These are phyloP conservation scores for Aradophagus sp. DNA, from an alignment of 1,140 invertebrate genomes.

Conservation along the genomic window DNA sequence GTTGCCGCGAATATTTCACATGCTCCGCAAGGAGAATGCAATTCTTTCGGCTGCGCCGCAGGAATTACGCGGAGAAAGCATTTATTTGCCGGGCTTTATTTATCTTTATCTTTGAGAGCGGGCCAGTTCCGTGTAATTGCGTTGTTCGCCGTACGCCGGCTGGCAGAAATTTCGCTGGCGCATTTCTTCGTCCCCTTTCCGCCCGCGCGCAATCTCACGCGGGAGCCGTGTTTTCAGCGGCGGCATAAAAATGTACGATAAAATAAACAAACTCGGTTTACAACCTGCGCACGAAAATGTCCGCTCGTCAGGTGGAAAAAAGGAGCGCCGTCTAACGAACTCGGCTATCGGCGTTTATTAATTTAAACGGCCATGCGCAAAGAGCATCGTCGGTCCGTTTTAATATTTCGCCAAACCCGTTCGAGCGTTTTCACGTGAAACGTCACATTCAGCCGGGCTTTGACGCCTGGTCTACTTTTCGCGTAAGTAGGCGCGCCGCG, in stretches of 20 bases:
- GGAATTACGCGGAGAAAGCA: conserved; percentile 38
- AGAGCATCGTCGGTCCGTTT: conserved; percentile 16
- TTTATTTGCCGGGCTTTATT: conserved; percentile 47
- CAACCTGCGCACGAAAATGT: no score
- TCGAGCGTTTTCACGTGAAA: conserved; percentile 36
- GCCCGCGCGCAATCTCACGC: background rate
- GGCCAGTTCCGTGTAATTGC: conserved; percentile 32
- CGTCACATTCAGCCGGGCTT: conserved; percentile 46
- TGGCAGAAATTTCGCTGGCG: conserved; percentile 15
- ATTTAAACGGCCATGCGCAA: conserved; percentile 4
- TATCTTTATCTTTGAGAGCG: conserved; percentile 17
- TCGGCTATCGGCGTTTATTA: conserved; percentile 30
- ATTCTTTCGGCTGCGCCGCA: conserved; percentile 17
- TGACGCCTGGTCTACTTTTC: conserved; percentile 51
- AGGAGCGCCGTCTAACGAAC: no score
- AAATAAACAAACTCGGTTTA: no score
- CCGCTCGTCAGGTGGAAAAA: no score
- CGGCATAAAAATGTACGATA: no score
- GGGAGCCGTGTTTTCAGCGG: background rate
- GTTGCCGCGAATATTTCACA: background rate
- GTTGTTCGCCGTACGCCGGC: conserved; percentile 16
- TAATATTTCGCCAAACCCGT: conserved; percentile 43
- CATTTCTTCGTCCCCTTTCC: background rate
- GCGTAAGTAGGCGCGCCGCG: conserved; percentile 37
- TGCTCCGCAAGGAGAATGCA: conserved; percentile 15